Conservation (phyloP, 2,113 vertebrate genomes). For the Brachypodius melanocephalos region DNA sequence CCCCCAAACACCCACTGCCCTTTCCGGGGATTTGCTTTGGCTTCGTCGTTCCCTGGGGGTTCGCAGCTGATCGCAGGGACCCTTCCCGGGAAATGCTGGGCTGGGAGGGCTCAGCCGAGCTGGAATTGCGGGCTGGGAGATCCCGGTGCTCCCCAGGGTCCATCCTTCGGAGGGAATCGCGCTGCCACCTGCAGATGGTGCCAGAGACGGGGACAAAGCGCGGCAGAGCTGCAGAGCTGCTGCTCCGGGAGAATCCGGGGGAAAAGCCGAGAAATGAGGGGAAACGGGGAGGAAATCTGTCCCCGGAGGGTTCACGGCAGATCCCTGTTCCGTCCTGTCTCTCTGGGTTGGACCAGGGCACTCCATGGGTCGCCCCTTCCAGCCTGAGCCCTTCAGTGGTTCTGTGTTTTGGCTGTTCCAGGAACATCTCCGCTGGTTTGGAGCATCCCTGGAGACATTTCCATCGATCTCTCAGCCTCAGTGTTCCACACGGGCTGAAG, state of each 20-base stretch:
- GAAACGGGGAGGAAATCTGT: fast-evolving
- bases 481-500: not conserved
- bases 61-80: fast-evolving
- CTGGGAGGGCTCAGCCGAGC: not conserved
- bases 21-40: fast-evolving
- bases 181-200: conserved; percentile 63
- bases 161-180: fast-evolving
- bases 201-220: conserved; percentile 39
- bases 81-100: not conserved
- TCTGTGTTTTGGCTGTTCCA: fast-evolving
- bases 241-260: not conserved
- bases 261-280: fast-evolving
- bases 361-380: not conserved
- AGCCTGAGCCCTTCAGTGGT: fast-evolving
- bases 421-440: not conserved
- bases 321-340: fast-evolving
- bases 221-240: fast-evolving
- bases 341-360: fast-evolving
- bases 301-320: fast-evolving
- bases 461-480: not conserved
- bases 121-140: not conserved
- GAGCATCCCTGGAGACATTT: not conserved
- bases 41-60: not conserved
- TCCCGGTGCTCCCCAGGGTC: fast-evolving
- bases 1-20: fast-evolving